phyloP scores from a whole-genome alignment of 2,113 vertebrate species.

The Alces alces region DNA sequence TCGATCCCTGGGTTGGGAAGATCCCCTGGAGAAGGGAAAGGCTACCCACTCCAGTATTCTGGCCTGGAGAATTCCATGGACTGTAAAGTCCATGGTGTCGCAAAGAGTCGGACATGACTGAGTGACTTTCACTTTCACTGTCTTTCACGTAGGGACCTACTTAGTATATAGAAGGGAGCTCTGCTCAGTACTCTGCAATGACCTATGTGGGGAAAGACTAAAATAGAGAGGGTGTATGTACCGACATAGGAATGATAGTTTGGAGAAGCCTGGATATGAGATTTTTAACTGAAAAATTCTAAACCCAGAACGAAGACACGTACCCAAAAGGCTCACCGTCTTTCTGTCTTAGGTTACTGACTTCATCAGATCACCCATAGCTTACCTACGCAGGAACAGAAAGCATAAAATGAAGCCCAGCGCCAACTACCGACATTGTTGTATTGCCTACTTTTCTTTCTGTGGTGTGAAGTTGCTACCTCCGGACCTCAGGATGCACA shows the following conservation, averaged over 20 bases:
- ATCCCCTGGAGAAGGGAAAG: neutral
- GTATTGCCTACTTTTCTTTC: neutral
- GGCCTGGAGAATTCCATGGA: neutral
- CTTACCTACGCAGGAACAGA: neutral
- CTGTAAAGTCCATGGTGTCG: rapidly evolving
- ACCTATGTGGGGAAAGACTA: neutral
- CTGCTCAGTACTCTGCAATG: neutral
- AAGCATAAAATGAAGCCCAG: neutral
- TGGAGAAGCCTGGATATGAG: neutral
- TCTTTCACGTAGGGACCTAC: neutral
- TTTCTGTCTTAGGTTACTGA: neutral
- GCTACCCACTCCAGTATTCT: neutral
- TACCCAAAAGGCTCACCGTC: neutral
- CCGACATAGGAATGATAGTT: neutral
- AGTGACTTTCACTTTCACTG: neutral
- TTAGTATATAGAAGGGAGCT: neutral
- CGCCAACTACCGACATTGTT: neutral
- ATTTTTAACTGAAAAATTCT: neutral
- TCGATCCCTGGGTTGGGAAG: neutral
- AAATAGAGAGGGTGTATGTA: neutral
- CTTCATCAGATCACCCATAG: neutral
- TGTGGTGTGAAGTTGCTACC: neutral
- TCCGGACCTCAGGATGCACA: neutral
- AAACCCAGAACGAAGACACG: neutral
- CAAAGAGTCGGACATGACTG: neutral